Percentiles rank a stretch among this genome's conserved stretches.
Evolutionary conservation across 2,797 vertebrate genomes (phyloP).

Genomic region (Bryconaethiops microstoma): DNA sequence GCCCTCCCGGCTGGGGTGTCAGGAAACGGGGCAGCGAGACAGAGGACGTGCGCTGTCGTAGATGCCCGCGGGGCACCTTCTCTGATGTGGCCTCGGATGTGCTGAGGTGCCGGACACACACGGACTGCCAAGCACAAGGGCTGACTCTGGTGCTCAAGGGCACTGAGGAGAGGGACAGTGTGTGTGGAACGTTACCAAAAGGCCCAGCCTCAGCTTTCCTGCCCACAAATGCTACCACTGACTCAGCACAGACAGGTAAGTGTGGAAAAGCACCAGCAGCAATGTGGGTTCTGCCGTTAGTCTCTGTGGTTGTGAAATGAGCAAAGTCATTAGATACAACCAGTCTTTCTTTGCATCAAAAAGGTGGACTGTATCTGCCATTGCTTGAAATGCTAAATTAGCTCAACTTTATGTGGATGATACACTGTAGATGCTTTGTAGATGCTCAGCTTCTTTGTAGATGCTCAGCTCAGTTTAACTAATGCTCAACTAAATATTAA

Average conservation of each 20-base stretch:
- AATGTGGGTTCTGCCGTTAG: neutral
- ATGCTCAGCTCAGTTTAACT: neutral
- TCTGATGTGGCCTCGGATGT: slow-evolving; percentile 84
- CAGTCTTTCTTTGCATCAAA: neutral
- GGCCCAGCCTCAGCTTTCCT: slow-evolving; percentile 48
- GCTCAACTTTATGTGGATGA: too few relatives aligned
- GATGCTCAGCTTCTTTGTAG: neutral
- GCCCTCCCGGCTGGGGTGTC: slow-evolving; percentile 86
- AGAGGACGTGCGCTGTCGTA: slow-evolving; percentile 88
- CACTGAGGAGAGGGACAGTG: slow-evolving; percentile 84
- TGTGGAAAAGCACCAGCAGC: slow-evolving; percentile 4
- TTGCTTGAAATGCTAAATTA: neutral
- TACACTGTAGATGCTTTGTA: too few relatives aligned
- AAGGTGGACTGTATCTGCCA: neutral
- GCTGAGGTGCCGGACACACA: slow-evolving; percentile 84
- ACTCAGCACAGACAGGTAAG: slow-evolving; percentile 67
- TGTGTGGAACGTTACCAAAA: slow-evolving; percentile 77
- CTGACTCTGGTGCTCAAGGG: slow-evolving; percentile 80
- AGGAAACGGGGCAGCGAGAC: slow-evolving; percentile 86
- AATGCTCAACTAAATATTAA: too few relatives aligned
- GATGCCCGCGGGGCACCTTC: slow-evolving; percentile 87
- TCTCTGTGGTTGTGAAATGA: neutral
- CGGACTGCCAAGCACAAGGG: slow-evolving; percentile 84
- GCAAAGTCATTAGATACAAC: neutral
- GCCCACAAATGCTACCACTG: slow-evolving; percentile 53